phyloP scores from a whole-genome alignment of 1,140 invertebrate genomes.

The Phenacoccus solenopsis region DNA sequence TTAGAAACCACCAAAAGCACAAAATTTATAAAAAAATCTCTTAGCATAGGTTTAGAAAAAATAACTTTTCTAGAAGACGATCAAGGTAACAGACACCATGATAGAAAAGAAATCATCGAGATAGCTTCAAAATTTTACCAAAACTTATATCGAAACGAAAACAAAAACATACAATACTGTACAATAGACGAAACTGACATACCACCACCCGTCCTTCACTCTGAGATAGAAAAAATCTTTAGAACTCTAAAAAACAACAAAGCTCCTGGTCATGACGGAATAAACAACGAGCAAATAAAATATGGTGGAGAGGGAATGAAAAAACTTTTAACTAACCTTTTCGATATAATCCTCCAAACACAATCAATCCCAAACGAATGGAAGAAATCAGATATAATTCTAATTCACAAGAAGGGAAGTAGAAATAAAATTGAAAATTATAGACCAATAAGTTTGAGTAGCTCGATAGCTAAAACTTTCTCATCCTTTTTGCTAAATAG shows the following conservation, averaged over 20 bases:
- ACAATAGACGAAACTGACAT: not conserved
- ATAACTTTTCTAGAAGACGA: not conserved
- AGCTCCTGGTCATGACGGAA: conserved; percentile 17
- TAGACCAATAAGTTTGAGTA: conserved; percentile 30
- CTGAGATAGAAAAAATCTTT: not conserved
- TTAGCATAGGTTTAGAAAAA: not conserved
- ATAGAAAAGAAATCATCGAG: not conserved
- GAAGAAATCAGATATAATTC: conserved; percentile 28
- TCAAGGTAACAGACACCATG: not conserved
- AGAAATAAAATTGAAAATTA: conserved; percentile 29
- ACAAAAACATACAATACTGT: not conserved
- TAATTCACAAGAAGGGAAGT: conserved; percentile 31
- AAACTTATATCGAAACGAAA: not conserved
- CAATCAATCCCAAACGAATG: conserved; percentile 26
- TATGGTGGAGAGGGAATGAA: not conserved
- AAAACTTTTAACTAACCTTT: not conserved
- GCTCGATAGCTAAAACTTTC: conserved; percentile 28
- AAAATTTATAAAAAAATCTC: not conserved
- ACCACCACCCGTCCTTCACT: not conserved
- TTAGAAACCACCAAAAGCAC: not conserved
- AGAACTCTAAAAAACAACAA: conserved; percentile 18
- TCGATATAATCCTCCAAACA: conserved; percentile 21
- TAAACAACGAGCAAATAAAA: conserved; percentile 19
- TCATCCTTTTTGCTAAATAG: conserved; percentile 25
- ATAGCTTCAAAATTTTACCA: not conserved